phyloP scores from a whole-genome alignment of 2,888 invertebrate species.

The Metacarcinus magister region DNA sequence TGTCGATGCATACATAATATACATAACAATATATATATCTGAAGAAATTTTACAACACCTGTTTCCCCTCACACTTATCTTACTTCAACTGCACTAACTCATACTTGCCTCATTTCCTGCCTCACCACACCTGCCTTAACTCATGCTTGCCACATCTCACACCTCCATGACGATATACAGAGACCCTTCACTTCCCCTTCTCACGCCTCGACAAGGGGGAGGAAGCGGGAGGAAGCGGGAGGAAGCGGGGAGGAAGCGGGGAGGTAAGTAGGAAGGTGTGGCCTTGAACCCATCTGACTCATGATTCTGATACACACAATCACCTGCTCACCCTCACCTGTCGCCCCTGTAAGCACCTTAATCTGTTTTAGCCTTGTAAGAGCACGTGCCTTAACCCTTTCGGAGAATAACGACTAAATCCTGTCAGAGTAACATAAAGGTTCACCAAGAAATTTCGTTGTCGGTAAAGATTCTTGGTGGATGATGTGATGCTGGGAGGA shows the following conservation, averaged over 20 bases:
- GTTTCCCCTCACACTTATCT: not conserved
- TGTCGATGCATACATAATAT: too few relatives aligned
- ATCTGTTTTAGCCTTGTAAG: not conserved
- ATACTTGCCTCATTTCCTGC: not conserved
- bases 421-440: not conserved
- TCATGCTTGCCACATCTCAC: not conserved
- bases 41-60: too few relatives aligned
- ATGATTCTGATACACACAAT: not conserved
- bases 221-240: not conserved
- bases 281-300: not conserved
- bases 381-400: not conserved
- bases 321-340: not conserved
- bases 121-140: constrained; percentile 11
- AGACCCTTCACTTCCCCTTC: not conserved
- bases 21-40: too few relatives aligned
- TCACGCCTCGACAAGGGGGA: constrained; percentile 9
- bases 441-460: not conserved
- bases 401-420: not conserved
- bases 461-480: not conserved
- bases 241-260: not conserved
- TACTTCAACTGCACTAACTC: not conserved
- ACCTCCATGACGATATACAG: not conserved
- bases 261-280: not conserved
- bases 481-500: not conserved
- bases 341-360: not conserved